These are phyloP conservation scores for Orthosia cruda DNA, from an alignment of 2,888 invertebrate species.

Conservation along the genomic window DNA sequence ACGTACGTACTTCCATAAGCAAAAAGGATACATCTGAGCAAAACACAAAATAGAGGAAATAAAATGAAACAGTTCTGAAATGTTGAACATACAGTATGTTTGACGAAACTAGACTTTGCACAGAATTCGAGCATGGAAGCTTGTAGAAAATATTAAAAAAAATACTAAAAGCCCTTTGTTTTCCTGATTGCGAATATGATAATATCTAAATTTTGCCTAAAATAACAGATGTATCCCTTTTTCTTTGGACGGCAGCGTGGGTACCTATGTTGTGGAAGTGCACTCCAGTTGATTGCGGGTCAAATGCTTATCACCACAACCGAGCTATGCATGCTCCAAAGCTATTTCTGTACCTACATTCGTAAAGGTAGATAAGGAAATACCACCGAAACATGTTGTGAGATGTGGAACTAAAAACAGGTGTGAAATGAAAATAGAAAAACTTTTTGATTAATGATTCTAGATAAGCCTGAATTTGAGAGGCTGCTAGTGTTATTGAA, in stretches of 20 bases:
- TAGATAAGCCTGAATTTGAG: background rate
- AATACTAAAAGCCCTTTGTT: no score
- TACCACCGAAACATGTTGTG: background rate
- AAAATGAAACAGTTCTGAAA: no score
- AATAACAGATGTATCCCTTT: no score
- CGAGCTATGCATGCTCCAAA: conserved; percentile 47
- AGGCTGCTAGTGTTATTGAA: background rate
- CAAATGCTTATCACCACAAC: conserved; percentile 65
- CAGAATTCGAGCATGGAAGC: no score
- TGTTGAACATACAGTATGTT: no score
- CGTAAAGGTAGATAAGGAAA: conserved; percentile 18
- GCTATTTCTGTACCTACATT: conserved; percentile 51
- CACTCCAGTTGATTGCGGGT: conserved; percentile 84
- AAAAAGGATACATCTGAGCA: no score
- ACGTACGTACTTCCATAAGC: conserved; percentile 51
- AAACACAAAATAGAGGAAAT: no score
- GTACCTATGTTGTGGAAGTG: conserved; percentile 66
- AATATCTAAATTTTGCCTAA: no score
- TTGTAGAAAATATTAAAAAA: no score
- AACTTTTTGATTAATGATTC: background rate
- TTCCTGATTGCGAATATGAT: no score
- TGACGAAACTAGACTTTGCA: no score
- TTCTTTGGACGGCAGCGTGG: background rate
- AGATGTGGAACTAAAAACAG: conserved; percentile 4
- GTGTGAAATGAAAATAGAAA: background rate